Percentiles rank a stretch among this genome's conserved stretches.
Evolutionary conservation across 2,113 vertebrate genomes (phyloP).

Genomic region (Microtus pennsylvanicus): DNA sequence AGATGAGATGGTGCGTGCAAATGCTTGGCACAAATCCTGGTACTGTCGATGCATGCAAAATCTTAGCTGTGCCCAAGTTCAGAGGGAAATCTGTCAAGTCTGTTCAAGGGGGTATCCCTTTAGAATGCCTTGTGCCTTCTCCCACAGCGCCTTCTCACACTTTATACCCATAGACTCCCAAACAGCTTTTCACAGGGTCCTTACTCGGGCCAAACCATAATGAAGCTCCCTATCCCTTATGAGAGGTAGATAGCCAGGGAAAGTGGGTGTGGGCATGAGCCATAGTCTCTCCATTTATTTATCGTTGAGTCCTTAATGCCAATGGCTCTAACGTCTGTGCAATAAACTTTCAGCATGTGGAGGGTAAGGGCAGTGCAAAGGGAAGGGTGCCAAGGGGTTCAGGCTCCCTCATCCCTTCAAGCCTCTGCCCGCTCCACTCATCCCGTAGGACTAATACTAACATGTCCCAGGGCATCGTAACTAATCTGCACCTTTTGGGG

Average conservation of each 20-base stretch:
- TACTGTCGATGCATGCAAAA: neutral
- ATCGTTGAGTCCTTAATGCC: neutral
- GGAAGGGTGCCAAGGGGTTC: neutral
- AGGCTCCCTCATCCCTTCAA: neutral
- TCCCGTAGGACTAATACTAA: neutral
- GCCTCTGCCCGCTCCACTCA: neutral
- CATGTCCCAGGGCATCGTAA: fast-evolving
- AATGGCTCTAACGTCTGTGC: neutral
- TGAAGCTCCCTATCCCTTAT: neutral
- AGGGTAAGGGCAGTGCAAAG: too few species aligned
- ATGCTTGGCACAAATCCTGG: neutral
- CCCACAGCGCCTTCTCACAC: neutral
- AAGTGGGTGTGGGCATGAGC: neutral
- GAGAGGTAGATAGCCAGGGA: neutral
- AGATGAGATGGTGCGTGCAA: neutral
- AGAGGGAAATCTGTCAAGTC: neutral
- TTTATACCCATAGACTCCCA: neutral
- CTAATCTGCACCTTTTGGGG: neutral
- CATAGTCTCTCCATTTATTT: neutral
- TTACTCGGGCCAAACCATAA: neutral
- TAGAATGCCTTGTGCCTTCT: neutral
- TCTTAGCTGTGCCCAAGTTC: neutral
- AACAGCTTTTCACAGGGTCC: neutral
- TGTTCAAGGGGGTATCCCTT: neutral
- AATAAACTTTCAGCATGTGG: neutral